Conservation (phyloP, 2,797 vertebrate species). For the Smutsia gigantea region DNA sequence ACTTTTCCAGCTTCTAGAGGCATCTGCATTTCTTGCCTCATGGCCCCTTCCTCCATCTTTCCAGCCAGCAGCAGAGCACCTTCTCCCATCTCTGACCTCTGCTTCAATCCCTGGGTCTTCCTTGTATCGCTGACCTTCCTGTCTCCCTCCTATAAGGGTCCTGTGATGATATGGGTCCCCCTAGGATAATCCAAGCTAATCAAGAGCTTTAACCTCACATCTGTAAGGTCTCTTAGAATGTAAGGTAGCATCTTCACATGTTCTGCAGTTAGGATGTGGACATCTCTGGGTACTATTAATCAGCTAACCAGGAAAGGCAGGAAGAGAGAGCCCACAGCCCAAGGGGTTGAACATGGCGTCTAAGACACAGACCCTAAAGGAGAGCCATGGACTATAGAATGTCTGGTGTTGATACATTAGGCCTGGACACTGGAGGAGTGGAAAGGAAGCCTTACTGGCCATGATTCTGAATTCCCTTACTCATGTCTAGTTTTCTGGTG, state of each 20-base stretch:
- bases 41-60: neutral
- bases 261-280: neutral
- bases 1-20: neutral
- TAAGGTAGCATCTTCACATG: neutral
- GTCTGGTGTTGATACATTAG: neutral
- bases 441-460: neutral
- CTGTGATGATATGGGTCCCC: neutral
- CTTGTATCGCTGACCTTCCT: neutral
- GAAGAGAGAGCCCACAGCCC: neutral
- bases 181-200: neutral
- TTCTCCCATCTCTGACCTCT: neutral
- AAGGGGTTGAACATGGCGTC: neutral
- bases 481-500: neutral
- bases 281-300: neutral
- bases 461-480: neutral
- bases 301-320: neutral
- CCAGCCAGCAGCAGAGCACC: neutral
- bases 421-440: neutral
- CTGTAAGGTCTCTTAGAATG: rapidly evolving
- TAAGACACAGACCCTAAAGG: no score
- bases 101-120: neutral
- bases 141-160: neutral
- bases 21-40: neutral
- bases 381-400: rapidly evolving
- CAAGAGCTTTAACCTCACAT: no score